Percentiles rank a stretch among this genome's conserved stretches.
phyloP scores from a whole-genome alignment of 2,888 invertebrate genomes.

The Acanthosoma haemorrhoidale region DNA sequence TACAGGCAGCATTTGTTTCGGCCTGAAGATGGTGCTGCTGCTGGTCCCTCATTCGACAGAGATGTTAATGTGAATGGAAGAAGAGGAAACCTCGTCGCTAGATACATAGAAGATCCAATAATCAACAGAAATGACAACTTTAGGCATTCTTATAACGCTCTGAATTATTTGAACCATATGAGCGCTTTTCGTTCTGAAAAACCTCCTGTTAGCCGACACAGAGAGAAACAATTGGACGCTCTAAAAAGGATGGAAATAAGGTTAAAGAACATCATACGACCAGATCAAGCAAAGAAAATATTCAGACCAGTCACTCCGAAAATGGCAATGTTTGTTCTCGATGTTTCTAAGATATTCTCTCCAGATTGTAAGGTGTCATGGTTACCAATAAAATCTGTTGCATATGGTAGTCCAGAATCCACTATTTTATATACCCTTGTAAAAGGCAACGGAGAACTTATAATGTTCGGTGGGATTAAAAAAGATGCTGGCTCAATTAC shows the following conservation, averaged over 20 bases:
- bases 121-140: not conserved
- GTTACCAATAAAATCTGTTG: constrained; percentile 63
- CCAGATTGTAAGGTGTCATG: constrained; percentile 62
- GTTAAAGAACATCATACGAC: constrained; percentile 48
- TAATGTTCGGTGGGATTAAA: constrained; percentile 94
- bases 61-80: constrained; percentile 69
- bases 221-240: constrained; percentile 59
- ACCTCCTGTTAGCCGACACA: constrained; percentile 36
- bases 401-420: constrained; percentile 74
- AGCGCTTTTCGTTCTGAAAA: constrained; percentile 29
- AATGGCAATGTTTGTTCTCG: constrained; percentile 78
- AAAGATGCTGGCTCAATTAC: constrained; percentile 53
- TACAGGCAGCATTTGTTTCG: constrained; percentile 6
- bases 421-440: constrained; percentile 84
- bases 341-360: constrained; percentile 66
- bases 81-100: constrained; percentile 39
- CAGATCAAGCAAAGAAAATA: constrained; percentile 47
- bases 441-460: constrained; percentile 82
- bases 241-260: constrained; percentile 61
- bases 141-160: not conserved
- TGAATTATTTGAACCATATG: constrained; percentile 27
- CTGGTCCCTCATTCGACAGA: constrained; percentile 49
- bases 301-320: constrained; percentile 57
- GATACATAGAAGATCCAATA: not conserved
- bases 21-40: constrained; percentile 15